Evolutionary conservation across 2,113 vertebrate species (phyloP).

Genomic region (Elgaria multicarinata): DNA sequence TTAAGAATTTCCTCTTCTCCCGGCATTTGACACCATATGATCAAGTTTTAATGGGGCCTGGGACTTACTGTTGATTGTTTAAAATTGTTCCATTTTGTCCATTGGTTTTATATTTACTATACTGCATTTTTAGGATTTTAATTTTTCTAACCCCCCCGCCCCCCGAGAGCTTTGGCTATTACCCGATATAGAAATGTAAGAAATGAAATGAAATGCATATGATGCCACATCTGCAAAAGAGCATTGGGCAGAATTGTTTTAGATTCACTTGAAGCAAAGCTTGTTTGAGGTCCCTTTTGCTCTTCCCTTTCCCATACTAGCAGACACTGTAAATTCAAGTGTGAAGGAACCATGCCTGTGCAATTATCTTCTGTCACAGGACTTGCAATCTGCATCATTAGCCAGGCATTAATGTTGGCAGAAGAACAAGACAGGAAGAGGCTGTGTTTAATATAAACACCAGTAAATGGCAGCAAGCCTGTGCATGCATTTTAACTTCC

Average conservation of each 20-base stretch:
- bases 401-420: background rate
- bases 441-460: constrained; percentile 10
- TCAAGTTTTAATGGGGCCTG: too few species aligned
- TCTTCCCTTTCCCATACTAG: background rate
- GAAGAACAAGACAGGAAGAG: constrained; percentile 33
- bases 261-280: background rate
- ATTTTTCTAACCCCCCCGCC: too few species aligned
- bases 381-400: background rate
- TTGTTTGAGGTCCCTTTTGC: constrained; percentile 6
- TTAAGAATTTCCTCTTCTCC: too few species aligned
- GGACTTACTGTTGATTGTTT: too few species aligned
- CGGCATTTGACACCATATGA: too few species aligned
- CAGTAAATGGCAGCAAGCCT: background rate
- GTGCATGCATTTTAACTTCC: background rate
- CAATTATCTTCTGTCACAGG: constrained; percentile 10
- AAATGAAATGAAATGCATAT: fast-evolving
- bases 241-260: background rate
- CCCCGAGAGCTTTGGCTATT: too few species aligned
- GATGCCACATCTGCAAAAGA: background rate
- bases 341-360: constrained; percentile 16
- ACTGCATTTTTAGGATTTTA: too few species aligned
- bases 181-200: too few species aligned
- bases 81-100: too few species aligned
- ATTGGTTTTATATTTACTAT: too few species aligned
- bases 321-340: background rate